Base-by-base conservation (phyloP, 2,113 vertebrate genomes). In the Menura novaehollandiae region DNA sequence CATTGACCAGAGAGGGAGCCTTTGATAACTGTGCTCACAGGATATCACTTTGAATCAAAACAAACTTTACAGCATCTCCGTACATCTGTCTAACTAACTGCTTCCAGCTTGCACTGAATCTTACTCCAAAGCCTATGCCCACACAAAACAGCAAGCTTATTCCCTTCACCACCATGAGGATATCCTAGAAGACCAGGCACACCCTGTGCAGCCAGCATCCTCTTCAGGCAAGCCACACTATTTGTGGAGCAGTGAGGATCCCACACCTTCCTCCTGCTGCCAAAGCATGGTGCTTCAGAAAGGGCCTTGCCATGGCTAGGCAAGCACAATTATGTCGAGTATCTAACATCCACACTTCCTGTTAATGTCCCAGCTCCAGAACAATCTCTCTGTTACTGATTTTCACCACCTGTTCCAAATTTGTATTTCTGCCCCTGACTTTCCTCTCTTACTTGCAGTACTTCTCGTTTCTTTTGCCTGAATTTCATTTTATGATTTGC, bases 381-480 rank as follows among this genome's bases (percentile, higher is more conserved):
- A 14, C 33, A 11, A 53, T 56, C 62, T 64, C 67, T 47, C 73
- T 49, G 43, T 15, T 15, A 15, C 63, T 59, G n/a, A 46, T 91
- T 81, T 67, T 27, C 53, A 82, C 15, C 30, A 68, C 21, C 26
- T 60, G 19, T 26, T 93, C 69, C 30, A 2, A 43, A 2, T 55
- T 39, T 58, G 3, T 32, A n/a, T 49, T 83, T 85, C 75, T 92
- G 67, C 46, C 43, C 26, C 32, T 58, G 30, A 28, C 14, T 37
- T 63, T 43, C 66, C 39, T 73, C 39, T 77, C 28, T 53, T 39
- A 72, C 39, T 74, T 52, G 44, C 47, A 60, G 35, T 18, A 76
- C 15, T 91, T 79, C 13, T 62, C 0, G 0, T 47, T 63, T 43
- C 49, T 88, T 68, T 56, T 44, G 53, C 37, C 32, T 0, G 0